Conservation (phyloP, 2,797 vertebrate species). For the Cuculus canorus region DNA sequence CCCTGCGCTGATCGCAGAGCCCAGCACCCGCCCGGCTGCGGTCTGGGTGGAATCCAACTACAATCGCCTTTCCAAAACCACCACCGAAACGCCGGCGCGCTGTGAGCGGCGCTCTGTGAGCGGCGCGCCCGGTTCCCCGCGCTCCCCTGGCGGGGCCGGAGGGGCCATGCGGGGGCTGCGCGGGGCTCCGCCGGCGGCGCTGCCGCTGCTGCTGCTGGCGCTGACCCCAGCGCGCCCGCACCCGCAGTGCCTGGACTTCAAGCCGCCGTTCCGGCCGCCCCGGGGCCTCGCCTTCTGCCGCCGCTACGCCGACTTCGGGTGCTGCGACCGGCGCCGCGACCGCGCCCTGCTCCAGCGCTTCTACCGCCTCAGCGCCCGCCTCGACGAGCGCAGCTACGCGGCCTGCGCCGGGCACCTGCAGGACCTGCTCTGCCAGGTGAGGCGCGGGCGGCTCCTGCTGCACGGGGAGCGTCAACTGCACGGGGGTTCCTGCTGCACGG, state of each 20-base stretch:
- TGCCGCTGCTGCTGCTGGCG: neutral
- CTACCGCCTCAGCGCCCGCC: slow-evolving; percentile 79
- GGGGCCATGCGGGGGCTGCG: neutral
- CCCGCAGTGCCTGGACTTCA: slow-evolving; percentile 96
- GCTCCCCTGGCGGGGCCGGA: too few species aligned
- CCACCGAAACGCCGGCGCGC: fast-evolving
- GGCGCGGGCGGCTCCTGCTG: neutral
- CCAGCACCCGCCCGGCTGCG: neutral
- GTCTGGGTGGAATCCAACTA: fast-evolving
- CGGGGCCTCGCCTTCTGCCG: slow-evolving; percentile 85
- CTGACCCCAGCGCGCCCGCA: slow-evolving; percentile 72
- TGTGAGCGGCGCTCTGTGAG: fast-evolving
- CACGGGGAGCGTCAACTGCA: neutral
- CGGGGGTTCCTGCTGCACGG: neutral
- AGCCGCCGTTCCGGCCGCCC: slow-evolving; percentile 89
- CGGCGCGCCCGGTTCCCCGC: fast-evolving
- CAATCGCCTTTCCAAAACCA: fast-evolving
- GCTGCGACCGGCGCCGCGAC: slow-evolving; percentile 86
- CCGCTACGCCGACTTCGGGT: slow-evolving; percentile 90
- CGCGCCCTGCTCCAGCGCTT: slow-evolving; percentile 82
- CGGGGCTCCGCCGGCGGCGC: neutral
- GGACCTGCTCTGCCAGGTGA: slow-evolving; percentile 94
- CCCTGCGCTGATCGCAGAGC: fast-evolving
- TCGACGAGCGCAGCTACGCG: slow-evolving; percentile 78
- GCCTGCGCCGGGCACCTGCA: slow-evolving; percentile 86